Conservation (phyloP, 2,888 invertebrate species). For the Frankliniella fusca region DNA sequence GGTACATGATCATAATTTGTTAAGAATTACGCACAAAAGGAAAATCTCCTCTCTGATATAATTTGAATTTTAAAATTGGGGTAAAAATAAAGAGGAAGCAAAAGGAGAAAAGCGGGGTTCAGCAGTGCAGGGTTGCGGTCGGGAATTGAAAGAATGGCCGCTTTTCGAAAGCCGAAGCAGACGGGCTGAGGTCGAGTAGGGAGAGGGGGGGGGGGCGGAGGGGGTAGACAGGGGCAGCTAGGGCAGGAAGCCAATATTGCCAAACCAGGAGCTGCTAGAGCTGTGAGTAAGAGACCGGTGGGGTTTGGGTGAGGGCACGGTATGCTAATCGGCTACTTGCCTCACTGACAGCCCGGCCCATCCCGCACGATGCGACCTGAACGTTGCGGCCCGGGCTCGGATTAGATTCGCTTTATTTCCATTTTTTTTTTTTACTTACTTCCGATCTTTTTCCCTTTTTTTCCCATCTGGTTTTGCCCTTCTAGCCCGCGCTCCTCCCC, state of each 20-base stretch:
- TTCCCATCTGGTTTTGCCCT: neutral
- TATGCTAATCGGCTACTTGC: neutral
- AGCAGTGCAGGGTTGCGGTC: neutral
- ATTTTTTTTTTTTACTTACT: neutral
- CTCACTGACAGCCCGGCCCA: neutral
- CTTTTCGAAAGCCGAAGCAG: neutral
- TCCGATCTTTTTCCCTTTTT: neutral
- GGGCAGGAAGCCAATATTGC: neutral
- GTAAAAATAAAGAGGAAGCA: no score
- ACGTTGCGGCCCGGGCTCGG: neutral
- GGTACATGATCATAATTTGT: no score
- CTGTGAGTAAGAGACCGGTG: neutral
- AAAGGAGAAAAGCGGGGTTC: no score
- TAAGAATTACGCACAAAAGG: no score
- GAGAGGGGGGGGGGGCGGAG: neutral
- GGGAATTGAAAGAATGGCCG: slow-evolving; percentile 20
- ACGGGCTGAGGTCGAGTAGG: neutral
- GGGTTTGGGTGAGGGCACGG: neutral
- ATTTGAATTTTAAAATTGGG: no score
- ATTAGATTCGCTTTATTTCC: neutral
- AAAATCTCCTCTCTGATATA: no score
- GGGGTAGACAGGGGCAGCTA: neutral
- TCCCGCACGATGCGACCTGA: no score
- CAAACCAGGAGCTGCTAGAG: neutral
- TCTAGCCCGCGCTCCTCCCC: no score